A percentile compares a stretch with the other conserved stretches of the same genome.
Evolutionary conservation across 2,888 invertebrate species (phyloP).

Genomic region (Coecobrya sp.): DNA sequence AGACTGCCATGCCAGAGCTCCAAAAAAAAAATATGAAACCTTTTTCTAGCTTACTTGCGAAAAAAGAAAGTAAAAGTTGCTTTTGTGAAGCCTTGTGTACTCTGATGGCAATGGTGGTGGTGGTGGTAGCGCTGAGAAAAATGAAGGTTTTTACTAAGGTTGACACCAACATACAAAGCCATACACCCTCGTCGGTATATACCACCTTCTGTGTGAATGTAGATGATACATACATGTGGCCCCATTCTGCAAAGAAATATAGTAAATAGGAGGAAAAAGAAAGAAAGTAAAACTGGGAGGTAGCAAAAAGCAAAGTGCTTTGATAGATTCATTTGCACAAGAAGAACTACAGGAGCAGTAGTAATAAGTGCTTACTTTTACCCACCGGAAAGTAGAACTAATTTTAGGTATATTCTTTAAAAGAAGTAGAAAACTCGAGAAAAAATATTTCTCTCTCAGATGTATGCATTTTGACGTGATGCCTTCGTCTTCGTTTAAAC

Average conservation of each 20-base stretch:
- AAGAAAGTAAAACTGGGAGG: neutral
- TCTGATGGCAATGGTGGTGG: neutral
- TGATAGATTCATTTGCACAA: neutral
- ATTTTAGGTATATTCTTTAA: neutral
- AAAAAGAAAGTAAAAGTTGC: slow-evolving; percentile 11
- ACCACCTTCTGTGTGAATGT: too few species aligned
- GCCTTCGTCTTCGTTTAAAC: neutral
- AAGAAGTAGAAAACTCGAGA: neutral
- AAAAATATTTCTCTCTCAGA: neutral
- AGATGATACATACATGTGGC: neutral
- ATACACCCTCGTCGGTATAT: slow-evolving; percentile 3
- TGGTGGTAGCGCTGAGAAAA: slow-evolving; percentile 16
- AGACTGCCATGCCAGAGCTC: neutral
- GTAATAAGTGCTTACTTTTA: neutral
- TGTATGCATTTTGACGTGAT: neutral
- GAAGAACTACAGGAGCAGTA: neutral
- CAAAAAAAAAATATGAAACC: slow-evolving; percentile 41
- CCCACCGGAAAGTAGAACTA: neutral
- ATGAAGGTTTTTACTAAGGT: slow-evolving; percentile 55
- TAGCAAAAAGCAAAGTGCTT: neutral
- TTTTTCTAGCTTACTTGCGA: neutral
- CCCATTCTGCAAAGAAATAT: neutral
- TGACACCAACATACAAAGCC: slow-evolving; percentile 29
- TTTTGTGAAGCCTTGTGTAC: neutral
- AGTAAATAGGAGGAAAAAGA: neutral